Conservation (phyloP, 2,797 vertebrate species). For the Sebastes dallii region DNA sequence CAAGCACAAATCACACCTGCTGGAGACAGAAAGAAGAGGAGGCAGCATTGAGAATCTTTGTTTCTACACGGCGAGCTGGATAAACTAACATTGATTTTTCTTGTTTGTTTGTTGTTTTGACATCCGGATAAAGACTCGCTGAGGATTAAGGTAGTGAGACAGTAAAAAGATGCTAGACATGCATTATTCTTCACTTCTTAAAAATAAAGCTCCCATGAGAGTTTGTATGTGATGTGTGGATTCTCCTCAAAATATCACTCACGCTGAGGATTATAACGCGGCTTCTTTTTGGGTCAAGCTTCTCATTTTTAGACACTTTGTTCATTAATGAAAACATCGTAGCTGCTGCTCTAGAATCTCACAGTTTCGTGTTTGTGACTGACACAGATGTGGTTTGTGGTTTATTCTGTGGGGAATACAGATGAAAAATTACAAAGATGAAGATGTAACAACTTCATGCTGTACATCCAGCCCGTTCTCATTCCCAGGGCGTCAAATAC, state of each 20-base stretch:
- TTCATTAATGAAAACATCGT: not conserved
- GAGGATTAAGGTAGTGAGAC: constrained; percentile 17
- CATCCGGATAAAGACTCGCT: constrained; percentile 24
- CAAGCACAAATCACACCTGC: constrained; percentile 14
- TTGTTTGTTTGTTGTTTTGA: constrained; percentile 30
- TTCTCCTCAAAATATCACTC: constrained; percentile 14
- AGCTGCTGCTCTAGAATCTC: not conserved
- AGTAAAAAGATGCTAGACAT: not conserved
- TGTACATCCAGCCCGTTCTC: too few relatives aligned
- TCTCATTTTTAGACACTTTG: not conserved
- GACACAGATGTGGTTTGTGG: constrained; percentile 6
- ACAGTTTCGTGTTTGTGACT: not conserved
- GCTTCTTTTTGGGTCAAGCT: not conserved
- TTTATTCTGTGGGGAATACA: not conserved
- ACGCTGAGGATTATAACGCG: not conserved
- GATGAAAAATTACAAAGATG: not conserved
- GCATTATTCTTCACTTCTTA: constrained; percentile 20
- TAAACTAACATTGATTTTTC: constrained; percentile 36
- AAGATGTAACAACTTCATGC: not conserved
- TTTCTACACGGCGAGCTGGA: constrained; percentile 21
- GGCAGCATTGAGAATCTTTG: not conserved
- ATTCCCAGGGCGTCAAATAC: too few relatives aligned
- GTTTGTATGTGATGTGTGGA: not conserved
- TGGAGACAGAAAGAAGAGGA: not conserved
- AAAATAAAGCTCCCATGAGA: constrained; percentile 1